A percentile compares a stretch with the other conserved stretches of the same genome.
Conservation (phyloP, 2,888 invertebrate genomes). For the Spialia ferax region DNA sequence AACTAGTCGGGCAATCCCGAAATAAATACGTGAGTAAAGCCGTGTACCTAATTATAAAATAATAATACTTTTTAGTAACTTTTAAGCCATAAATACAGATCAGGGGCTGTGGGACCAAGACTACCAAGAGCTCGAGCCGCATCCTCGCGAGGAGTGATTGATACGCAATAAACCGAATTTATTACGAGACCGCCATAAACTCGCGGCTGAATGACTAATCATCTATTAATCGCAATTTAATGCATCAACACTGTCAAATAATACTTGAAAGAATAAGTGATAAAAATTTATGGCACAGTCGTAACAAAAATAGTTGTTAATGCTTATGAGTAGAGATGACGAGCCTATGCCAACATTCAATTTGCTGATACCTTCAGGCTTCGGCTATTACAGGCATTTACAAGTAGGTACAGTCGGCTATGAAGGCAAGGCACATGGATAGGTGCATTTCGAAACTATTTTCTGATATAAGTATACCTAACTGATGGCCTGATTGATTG, state of each 20-base stretch:
- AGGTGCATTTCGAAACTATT: no score
- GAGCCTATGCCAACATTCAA: not conserved
- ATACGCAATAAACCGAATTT: slow-evolving; percentile 80
- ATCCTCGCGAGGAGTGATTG: slow-evolving; percentile 60
- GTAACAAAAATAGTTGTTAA: slow-evolving; percentile 19
- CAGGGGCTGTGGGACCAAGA: not conserved
- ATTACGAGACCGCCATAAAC: slow-evolving; percentile 77
- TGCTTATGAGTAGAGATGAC: not conserved
- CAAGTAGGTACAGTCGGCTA: no score
- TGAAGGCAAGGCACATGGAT: no score
- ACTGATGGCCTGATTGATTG: no score
- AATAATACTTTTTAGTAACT: no score
- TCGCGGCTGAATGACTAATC: slow-evolving; percentile 74
- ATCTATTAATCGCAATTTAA: slow-evolving; percentile 82
- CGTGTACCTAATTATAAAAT: no score
- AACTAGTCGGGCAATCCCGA: no score
- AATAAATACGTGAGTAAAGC: no score
- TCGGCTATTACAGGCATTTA: not conserved
- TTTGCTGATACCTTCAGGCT: not conserved
- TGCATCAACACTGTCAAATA: slow-evolving; percentile 80
- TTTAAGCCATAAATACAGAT: not conserved
- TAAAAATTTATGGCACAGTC: slow-evolving; percentile 68
- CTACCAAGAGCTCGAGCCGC: not conserved
- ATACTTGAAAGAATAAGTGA: slow-evolving; percentile 76
- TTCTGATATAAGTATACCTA: no score